Evolutionary conservation across 92 coral and sea anemone genomes (phyloP).

Genomic region (Meandrina meandrites): DNA sequence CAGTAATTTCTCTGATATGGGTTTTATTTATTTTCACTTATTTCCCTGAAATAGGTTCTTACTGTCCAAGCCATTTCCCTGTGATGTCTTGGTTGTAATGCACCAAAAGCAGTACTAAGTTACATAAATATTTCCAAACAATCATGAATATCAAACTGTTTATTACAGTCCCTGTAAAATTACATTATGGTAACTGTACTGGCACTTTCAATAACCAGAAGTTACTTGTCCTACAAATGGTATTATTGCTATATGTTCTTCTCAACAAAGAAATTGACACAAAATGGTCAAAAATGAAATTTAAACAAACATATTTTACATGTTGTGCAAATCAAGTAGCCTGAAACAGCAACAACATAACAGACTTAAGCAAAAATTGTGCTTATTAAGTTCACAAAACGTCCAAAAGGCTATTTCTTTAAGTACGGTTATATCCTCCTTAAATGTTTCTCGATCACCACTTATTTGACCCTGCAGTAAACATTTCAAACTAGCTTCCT

Average conservation of each 20-base stretch:
- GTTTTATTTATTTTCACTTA: slow-evolving; percentile 24
- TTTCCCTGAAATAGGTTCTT: slow-evolving; percentile 41
- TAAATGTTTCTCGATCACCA: too few species aligned
- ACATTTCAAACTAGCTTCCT: too few species aligned
- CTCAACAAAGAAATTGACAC: slow-evolving; percentile 20
- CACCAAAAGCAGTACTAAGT: slow-evolving; percentile 24
- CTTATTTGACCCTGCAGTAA: too few species aligned
- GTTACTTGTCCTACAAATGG: slow-evolving; percentile 41
- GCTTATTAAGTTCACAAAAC: slow-evolving; percentile 30
- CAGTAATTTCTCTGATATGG: slow-evolving; percentile 38
- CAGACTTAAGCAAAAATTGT: slow-evolving; percentile 11
- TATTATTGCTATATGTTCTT: slow-evolving; percentile 2
- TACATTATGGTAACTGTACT: slow-evolving; percentile 1
- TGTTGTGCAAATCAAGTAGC: slow-evolving; percentile 30
- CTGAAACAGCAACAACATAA: slow-evolving; percentile 30
- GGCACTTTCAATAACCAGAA: slow-evolving; percentile 41
- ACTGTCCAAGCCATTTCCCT: slow-evolving; percentile 39
- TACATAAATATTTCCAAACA: slow-evolving; percentile 15
- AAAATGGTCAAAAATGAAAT: slow-evolving; percentile 29
- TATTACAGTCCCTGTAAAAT: slow-evolving; percentile 48
- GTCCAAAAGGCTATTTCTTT: neutral
- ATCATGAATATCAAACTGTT: slow-evolving; percentile 39
- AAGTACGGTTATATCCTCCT: too few species aligned
- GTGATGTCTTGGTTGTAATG: slow-evolving; percentile 11
- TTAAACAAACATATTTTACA: neutral